Evolutionary conservation across 2,113 vertebrate species (phyloP).

Genomic region (Salvator merianae): DNA sequence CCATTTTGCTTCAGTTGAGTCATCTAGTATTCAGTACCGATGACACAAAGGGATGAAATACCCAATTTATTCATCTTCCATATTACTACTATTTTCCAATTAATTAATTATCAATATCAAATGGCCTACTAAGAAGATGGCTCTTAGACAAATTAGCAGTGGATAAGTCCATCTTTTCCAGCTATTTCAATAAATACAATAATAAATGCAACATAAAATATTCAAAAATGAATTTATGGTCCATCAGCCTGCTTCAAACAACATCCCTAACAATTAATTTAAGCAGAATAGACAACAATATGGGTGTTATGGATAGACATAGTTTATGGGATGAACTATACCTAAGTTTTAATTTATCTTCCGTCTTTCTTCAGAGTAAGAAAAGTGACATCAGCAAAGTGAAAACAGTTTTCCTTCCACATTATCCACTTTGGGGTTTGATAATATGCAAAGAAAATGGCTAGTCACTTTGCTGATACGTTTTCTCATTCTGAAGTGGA

Average conservation of each 20-base stretch:
- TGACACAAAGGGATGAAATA: neutral
- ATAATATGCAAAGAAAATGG: too few species aligned
- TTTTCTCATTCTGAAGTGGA: too few species aligned
- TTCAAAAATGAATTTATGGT: constrained; percentile 4
- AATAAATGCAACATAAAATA: constrained; percentile 1
- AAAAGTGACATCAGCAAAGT: too few species aligned
- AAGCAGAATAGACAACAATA: neutral
- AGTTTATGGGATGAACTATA: neutral
- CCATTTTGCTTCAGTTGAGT: neutral
- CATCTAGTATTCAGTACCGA: neutral
- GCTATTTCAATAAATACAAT: neutral
- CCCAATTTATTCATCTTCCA: neutral
- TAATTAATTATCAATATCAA: neutral
- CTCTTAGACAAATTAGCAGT: neutral
- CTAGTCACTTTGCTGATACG: too few species aligned
- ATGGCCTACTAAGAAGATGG: neutral
- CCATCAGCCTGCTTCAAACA: constrained; percentile 29
- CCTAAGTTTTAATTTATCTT: too few species aligned
- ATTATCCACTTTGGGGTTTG: too few species aligned
- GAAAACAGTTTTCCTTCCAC: too few species aligned
- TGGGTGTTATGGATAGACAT: neutral
- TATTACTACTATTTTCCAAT: neutral
- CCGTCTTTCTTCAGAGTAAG: too few species aligned
- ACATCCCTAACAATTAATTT: constrained; percentile 11
- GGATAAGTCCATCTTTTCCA: constrained; percentile 9